Percentiles rank a stretch among this genome's conserved stretches.
Evolutionary conservation across 2,113 vertebrate genomes (phyloP).

Genomic region (Alouatta palliata): DNA sequence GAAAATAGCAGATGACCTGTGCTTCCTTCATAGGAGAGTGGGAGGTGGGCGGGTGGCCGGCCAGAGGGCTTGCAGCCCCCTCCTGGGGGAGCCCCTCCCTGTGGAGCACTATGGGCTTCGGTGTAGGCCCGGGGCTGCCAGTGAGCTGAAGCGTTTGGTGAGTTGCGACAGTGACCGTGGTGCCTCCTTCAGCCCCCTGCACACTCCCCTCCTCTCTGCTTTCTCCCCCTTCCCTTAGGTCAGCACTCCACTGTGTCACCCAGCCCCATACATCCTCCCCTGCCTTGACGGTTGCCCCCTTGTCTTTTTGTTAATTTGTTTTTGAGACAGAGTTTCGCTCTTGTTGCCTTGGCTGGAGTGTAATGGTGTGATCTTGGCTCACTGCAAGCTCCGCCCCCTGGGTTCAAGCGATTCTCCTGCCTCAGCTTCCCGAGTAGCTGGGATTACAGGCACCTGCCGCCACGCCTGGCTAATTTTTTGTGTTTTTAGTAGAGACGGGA

Average conservation of each 20-base stretch:
- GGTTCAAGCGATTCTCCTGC: neutral
- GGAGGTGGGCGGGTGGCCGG: neutral
- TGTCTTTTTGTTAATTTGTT: neutral
- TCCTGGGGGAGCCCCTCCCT: neutral
- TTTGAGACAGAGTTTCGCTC: neutral
- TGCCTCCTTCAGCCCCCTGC: rapidly evolving
- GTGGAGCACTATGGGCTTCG: neutral
- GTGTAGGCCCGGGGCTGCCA: neutral
- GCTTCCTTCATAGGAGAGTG: neutral
- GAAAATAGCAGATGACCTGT: neutral
- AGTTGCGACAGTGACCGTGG: neutral
- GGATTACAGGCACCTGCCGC: neutral
- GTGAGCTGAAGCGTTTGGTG: too few species aligned
- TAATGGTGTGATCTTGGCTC: neutral
- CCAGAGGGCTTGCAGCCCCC: neutral
- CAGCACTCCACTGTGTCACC: too few species aligned
- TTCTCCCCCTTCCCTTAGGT: neutral
- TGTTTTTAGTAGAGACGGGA: neutral
- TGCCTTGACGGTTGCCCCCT: rapidly evolving
- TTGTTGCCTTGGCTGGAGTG: neutral
- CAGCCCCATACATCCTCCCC: neutral
- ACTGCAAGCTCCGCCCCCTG: too few species aligned
- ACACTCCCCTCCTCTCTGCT: rapidly evolving
- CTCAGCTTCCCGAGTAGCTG: neutral
- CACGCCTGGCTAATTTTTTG: neutral